phyloP scores from a whole-genome alignment of 2,888 invertebrate species.

The Drosophila pseudotalamancana region DNA sequence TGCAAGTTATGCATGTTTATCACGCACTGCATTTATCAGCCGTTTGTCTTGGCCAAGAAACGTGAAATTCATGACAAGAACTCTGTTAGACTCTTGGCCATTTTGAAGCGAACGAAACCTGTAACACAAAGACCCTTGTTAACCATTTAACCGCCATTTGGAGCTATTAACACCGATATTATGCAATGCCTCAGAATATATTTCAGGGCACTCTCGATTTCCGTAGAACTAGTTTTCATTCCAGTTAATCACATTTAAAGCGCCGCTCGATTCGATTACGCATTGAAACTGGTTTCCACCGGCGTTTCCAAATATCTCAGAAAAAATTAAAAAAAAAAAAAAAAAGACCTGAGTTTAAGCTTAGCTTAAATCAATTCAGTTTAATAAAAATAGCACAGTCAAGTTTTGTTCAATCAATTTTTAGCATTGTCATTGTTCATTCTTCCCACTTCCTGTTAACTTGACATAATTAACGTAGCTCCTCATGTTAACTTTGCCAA shows the following conservation, averaged over 20 bases:
- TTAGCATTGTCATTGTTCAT: conserved; percentile 1
- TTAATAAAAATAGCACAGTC: conserved; percentile 42
- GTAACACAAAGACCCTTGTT: conserved; percentile 7
- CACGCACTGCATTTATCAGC: conserved; percentile 40
- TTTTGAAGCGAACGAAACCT: background rate
- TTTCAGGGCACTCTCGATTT: conserved; percentile 60
- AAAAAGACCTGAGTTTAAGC: conserved; percentile 14
- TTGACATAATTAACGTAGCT: conserved; percentile 23
- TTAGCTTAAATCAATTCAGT: conserved; percentile 25
- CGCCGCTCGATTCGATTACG: conserved; percentile 45
- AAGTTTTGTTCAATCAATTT: no score
- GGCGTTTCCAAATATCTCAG: conserved; percentile 17
- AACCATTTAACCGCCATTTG: conserved; percentile 23
- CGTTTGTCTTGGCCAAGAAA: conserved; percentile 29
- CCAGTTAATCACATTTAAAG: conserved; percentile 17
- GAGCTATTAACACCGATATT: conserved; percentile 47
- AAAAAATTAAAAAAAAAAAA: no score
- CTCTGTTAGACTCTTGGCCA: background rate
- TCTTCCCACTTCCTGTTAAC: conserved; percentile 51
- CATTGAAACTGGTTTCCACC: conserved; percentile 55
- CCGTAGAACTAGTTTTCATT: conserved; percentile 53
- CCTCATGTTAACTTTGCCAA: conserved; percentile 21
- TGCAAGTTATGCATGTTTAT: conserved; percentile 46
- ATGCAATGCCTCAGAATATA: conserved; percentile 29
- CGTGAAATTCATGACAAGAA: conserved; percentile 40